A percentile compares a stretch with the other conserved stretches of the same genome.
These are phyloP conservation scores for Irena cyanogastra DNA, from an alignment of 2,113 vertebrate species.

Conservation along the genomic window DNA sequence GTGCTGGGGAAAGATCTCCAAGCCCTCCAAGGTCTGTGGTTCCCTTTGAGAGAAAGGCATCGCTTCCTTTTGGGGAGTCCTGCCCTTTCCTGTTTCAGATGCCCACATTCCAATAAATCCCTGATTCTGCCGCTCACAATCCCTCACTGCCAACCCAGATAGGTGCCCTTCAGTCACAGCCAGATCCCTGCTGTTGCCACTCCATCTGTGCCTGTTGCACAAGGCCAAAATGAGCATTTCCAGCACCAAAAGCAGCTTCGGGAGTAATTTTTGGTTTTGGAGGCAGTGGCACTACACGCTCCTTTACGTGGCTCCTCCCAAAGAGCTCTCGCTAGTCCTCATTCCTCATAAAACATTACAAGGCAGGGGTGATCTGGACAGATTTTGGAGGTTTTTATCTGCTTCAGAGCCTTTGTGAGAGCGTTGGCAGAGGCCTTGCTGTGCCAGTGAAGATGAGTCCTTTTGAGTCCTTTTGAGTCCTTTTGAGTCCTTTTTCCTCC, in stretches of 20 bases:
- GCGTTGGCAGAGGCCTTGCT: background rate
- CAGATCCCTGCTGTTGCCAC: background rate
- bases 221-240: background rate
- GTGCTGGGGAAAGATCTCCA: background rate
- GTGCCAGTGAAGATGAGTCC: background rate
- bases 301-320: background rate
- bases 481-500: background rate
- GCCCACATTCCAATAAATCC: background rate
- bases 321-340: background rate
- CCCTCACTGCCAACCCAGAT: background rate
- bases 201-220: background rate
- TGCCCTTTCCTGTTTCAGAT: background rate
- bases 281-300: background rate
- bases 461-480: too few relatives aligned
- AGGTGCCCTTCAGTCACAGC: background rate
- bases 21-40: background rate
- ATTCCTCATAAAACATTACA: background rate
- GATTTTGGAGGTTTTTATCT: slow-evolving; percentile 1
- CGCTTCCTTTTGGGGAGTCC: background rate
- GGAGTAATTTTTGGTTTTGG: background rate
- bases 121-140: background rate
- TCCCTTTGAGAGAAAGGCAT: background rate
- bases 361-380: background rate
- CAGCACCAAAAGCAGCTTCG: background rate
- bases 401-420: background rate